phyloP scores from a whole-genome alignment of 2,888 invertebrate genomes.

The Agrochola lota region DNA sequence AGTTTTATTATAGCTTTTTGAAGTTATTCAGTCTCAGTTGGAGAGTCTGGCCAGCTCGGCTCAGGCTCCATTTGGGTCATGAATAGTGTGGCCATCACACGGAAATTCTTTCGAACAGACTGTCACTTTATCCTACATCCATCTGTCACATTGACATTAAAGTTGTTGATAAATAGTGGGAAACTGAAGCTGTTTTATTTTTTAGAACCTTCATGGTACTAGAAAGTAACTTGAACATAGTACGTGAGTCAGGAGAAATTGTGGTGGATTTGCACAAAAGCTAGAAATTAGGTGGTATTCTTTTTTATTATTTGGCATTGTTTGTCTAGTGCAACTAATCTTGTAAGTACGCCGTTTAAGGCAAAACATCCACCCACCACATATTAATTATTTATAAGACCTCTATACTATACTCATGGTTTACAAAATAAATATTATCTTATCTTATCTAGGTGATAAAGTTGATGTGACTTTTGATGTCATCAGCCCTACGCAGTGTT shows the following conservation, averaged over 20 bases:
- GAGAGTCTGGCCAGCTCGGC: no score
- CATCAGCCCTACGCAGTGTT: neutral
- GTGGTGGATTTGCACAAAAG: neutral
- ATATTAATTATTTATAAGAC: no score
- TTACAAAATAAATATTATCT: no score
- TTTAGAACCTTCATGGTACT: neutral
- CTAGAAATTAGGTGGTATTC: no score
- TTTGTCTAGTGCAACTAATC: no score
- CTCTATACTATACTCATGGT: no score
- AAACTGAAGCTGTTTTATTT: constrained; percentile 19
- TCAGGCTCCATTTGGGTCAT: neutral
- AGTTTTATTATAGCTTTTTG: neutral
- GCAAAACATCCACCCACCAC: no score
- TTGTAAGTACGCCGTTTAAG: no score
- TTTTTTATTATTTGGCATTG: no score
- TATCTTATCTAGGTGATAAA: neutral
- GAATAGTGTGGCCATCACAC: neutral
- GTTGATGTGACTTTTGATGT: neutral
- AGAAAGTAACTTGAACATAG: neutral
- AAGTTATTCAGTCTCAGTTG: neutral
- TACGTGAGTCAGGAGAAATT: neutral
- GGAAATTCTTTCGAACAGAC: no score
- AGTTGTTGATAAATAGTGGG: constrained; percentile 52
- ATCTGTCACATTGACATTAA: constrained; percentile 1
- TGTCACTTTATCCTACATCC: no score